These are phyloP conservation scores for Ascidia mentula DNA, from an alignment of 23 tunicate species.

Conservation along the genomic window DNA sequence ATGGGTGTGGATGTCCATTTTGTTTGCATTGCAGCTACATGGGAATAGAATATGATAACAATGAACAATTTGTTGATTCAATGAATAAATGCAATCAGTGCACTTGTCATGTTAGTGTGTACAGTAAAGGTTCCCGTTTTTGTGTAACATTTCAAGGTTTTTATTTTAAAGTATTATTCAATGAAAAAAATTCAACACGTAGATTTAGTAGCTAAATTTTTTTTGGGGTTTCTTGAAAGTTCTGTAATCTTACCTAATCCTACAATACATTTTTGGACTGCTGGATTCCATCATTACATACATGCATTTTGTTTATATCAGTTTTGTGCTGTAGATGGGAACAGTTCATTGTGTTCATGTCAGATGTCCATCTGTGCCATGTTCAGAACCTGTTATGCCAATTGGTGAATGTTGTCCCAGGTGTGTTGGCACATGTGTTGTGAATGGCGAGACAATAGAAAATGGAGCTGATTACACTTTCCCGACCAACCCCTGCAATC, in stretches of 20 bases:
- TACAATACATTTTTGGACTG: too few species aligned
- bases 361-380: slow-evolving; percentile 45
- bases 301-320: neutral
- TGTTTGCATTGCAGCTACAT: slow-evolving; percentile 57
- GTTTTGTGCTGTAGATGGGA: slow-evolving; percentile 38
- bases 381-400: slow-evolving; percentile 51
- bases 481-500: slow-evolving; percentile 53
- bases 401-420: slow-evolving; percentile 77
- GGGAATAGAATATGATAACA: slow-evolving; percentile 59
- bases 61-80: slow-evolving; percentile 55
- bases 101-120: slow-evolving; percentile 49
- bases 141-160: too few species aligned
- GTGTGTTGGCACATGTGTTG: slow-evolving; percentile 62
- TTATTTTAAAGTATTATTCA: too few species aligned
- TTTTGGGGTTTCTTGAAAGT: too few species aligned
- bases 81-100: slow-evolving; percentile 84
- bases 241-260: too few species aligned
- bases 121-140: too few species aligned
- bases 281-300: too few species aligned
- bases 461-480: slow-evolving; percentile 40
- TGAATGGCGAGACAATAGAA: slow-evolving; percentile 33
- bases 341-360: slow-evolving; percentile 59
- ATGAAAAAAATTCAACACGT: too few species aligned
- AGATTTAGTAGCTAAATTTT: too few species aligned
- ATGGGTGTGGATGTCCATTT: slow-evolving; percentile 68